These are phyloP conservation scores for Neuroscelio doddi DNA, from an alignment of 2,888 invertebrate genomes.

Conservation along the genomic window DNA sequence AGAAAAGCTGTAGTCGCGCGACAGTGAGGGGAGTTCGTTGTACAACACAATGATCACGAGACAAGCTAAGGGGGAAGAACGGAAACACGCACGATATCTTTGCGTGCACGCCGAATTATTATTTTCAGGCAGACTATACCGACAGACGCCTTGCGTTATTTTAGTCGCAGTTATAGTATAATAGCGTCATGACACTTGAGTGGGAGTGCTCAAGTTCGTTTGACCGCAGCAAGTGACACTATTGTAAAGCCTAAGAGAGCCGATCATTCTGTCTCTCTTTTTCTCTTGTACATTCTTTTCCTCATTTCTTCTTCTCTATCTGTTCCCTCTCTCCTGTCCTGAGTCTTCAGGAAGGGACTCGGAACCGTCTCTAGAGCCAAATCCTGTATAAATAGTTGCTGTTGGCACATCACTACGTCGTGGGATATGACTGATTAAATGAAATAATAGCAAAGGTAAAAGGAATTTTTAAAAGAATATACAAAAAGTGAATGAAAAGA, in stretches of 20 bases:
- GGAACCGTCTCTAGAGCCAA: slow-evolving; percentile 19
- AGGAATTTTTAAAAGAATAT: too few relatives aligned
- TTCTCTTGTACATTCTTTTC: slow-evolving; percentile 5
- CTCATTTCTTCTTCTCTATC: slow-evolving; percentile 8
- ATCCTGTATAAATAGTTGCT: slow-evolving; percentile 31
- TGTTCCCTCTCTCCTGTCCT: slow-evolving; percentile 6
- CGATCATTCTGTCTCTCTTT: not conserved
- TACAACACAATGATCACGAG: slow-evolving; percentile 10
- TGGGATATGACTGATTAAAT: slow-evolving; percentile 17
- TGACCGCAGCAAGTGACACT: slow-evolving; percentile 26
- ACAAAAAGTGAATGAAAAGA: too few relatives aligned
- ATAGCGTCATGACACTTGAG: slow-evolving; percentile 11
- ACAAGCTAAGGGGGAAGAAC: slow-evolving; percentile 6
- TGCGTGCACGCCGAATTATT: slow-evolving; percentile 23
- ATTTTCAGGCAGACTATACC: slow-evolving; percentile 25
- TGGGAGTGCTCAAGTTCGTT: slow-evolving; percentile 18
- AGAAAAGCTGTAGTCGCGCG: slow-evolving; percentile 10
- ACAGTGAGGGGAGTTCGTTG: not conserved
- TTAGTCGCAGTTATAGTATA: slow-evolving; percentile 25
- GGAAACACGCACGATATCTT: slow-evolving; percentile 21
- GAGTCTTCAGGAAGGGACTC: slow-evolving; percentile 19
- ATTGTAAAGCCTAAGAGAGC: not conserved
- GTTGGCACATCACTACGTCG: slow-evolving; percentile 13
- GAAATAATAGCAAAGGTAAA: not conserved
- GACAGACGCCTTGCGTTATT: slow-evolving; percentile 29